phyloP scores from a whole-genome alignment of 1,140 invertebrate species.

The Drosophila littoralis region DNA sequence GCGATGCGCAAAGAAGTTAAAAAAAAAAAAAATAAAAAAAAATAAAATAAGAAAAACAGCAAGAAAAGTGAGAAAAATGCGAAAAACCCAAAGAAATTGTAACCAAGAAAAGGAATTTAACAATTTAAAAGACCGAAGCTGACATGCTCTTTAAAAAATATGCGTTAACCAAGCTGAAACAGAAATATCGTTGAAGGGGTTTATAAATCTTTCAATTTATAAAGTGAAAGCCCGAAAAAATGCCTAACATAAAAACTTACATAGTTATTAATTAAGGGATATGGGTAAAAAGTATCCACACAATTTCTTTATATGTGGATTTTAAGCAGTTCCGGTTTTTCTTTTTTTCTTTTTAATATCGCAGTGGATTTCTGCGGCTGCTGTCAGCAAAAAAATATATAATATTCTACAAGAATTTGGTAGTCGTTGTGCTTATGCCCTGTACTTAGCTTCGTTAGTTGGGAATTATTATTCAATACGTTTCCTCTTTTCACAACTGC shows the following conservation, averaged over 20 bases:
- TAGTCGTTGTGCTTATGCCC: background rate
- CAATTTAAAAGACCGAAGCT: background rate
- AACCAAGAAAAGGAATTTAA: background rate
- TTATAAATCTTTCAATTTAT: too few relatives aligned
- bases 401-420: background rate
- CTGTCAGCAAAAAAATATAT: background rate
- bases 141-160: constrained; percentile 2
- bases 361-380: background rate
- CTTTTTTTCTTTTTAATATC: background rate
- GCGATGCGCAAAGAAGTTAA: constrained; percentile 26
- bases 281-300: too few relatives aligned
- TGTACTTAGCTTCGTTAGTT: background rate
- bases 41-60: background rate
- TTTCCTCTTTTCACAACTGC: too few relatives aligned
- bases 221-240: too few relatives aligned
- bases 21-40: background rate
- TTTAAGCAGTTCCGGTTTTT: background rate
- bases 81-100: background rate
- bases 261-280: too few relatives aligned
- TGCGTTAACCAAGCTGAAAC: background rate
- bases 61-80: background rate
- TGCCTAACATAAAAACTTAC: too few relatives aligned
- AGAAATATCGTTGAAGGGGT: too few relatives aligned
- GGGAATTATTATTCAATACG: too few relatives aligned
- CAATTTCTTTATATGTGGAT: background rate